Evolutionary conservation across 2,888 invertebrate genomes (phyloP), one percentile per base, ranked within the genome.

Genomic region (Tyria jacobaeae): DNA sequence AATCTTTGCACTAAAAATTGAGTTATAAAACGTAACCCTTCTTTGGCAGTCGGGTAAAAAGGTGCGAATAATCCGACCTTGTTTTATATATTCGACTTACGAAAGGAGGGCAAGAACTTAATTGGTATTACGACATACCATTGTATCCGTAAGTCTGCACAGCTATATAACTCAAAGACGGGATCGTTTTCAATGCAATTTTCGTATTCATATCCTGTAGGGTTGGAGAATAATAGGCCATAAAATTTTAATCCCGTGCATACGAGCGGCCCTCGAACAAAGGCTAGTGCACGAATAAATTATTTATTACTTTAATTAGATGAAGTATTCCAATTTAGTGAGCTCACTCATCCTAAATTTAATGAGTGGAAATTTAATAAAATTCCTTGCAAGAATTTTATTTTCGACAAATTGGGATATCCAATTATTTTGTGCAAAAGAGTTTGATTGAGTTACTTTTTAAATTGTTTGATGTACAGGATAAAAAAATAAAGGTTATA

Each of bases 261-360:
- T 44, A 31, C 52, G 58, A 65, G 62, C 73, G 64, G 58, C 56
- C 58, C 64, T 44, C 54, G 66, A 66, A 66, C 71, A 71, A 66
- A 64, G 66, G 60, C 59, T 66, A 75, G 73, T 73, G 64, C 62
- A 64, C 50, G 61, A 62, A 71, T 63, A 60, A 73, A 68, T 63
- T 73, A 75, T 73, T 65, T 75, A 68, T 75, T 66, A 65, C 66
- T 68, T 73, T 73, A 69, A 75, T 71, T 71, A 69, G 61, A 69
- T 65, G 57, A 66, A 70, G 67, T 56, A 70, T 68, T 70, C 54
- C 60, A 60, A 71, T 70, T 73, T 68, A 55, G 57, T 62, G 53
- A n/a, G 17, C 10, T 48, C 54, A 57, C 52, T 41, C 27, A 21
- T 60, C 48, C 41, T 58, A 41, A 41, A 47, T 57, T 47, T 39